Conservation (phyloP, 2,888 invertebrate genomes). For the Athetis lepigone region DNA sequence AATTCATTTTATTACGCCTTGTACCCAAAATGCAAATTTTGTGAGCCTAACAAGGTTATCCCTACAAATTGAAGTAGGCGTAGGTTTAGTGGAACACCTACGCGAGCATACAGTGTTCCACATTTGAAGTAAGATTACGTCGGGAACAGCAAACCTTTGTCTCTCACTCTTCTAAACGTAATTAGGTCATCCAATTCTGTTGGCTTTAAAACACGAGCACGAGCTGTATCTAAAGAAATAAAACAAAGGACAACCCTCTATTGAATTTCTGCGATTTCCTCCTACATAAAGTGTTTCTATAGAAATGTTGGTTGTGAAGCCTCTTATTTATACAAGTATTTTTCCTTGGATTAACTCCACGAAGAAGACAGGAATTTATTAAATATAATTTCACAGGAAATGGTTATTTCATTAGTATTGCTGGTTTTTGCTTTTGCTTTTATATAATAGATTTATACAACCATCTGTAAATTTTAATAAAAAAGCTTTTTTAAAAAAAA, state of each 20-base stretch:
- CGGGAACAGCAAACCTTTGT: slow-evolving; percentile 34
- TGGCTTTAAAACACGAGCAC: slow-evolving; percentile 39
- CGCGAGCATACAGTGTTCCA: slow-evolving; percentile 9
- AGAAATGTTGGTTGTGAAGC: slow-evolving; percentile 18
- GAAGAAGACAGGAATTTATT: background rate
- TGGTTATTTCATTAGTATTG: background rate
- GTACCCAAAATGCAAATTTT: slow-evolving; percentile 35
- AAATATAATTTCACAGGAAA: background rate
- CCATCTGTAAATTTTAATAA: background rate
- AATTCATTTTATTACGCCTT: slow-evolving; percentile 12
- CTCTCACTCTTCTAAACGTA: slow-evolving; percentile 41
- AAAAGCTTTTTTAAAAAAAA: too few relatives aligned
- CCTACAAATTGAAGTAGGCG: slow-evolving; percentile 17
- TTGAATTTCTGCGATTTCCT: slow-evolving; percentile 37
- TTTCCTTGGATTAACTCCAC: slow-evolving; percentile 6
- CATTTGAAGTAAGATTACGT: slow-evolving; percentile 32
- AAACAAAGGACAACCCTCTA: slow-evolving; percentile 27
- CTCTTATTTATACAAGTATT: background rate
- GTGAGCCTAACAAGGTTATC: slow-evolving; percentile 24
- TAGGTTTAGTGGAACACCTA: slow-evolving; percentile 16
- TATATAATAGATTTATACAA: background rate
- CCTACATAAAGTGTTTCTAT: slow-evolving; percentile 29
- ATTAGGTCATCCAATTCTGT: slow-evolving; percentile 45
- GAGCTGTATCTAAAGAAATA: slow-evolving; percentile 28
- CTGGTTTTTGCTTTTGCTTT: background rate